Evolutionary conservation across 2,888 invertebrate species (phyloP), one percentile per base, ranked within the genome.

Genomic region (Nemapogon koenigi): DNA sequence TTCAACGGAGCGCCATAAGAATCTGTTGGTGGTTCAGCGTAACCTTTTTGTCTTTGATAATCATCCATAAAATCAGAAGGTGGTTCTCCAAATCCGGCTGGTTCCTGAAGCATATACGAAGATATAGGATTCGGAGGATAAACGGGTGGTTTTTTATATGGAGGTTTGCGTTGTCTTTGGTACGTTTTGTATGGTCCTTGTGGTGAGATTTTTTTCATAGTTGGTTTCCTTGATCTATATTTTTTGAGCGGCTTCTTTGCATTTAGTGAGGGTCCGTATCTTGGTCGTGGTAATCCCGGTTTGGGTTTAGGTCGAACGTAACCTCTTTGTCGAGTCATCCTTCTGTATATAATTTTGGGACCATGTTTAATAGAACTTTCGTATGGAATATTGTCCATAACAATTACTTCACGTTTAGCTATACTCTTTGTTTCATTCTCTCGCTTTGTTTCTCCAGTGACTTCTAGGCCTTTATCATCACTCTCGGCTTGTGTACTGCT

Each of bases 51-150:
- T 4, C 47, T 41, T 26, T 49, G 48, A 15, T 40, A 52, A 7
- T 56, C 51, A 16, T 41, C 35, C n/a, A n/a, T n/a, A 1, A 46
- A 49, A 2, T 53, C 51, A n/a, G 37, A 35, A 2, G 72, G 72
- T 3, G 75, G 73, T 43, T 76, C 75, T 1, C 57, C 75, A 42
- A 73, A 75, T 6, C 64, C 56, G 6, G 46, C 42, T 2, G 60
- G 56, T 37, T 59, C 58, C 30, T 49, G 44, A n/a, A 46, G 43
- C n/a, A 49, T 46, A 19, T 47, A 44, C 1, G 47, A 33, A 2
- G 29, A 17, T 13, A 13, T 29, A 4, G 50, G 49, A 27, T 48
- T 44, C 1, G 49, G 47, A 6, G 46, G 43, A 39, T 55, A 58
- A 16, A 61, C 55, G n/a, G 56, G 47, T 10, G 53, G 50, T 4